Evolutionary conservation across 2,113 vertebrate species (phyloP).

Genomic region (Myotis lucifugus): DNA sequence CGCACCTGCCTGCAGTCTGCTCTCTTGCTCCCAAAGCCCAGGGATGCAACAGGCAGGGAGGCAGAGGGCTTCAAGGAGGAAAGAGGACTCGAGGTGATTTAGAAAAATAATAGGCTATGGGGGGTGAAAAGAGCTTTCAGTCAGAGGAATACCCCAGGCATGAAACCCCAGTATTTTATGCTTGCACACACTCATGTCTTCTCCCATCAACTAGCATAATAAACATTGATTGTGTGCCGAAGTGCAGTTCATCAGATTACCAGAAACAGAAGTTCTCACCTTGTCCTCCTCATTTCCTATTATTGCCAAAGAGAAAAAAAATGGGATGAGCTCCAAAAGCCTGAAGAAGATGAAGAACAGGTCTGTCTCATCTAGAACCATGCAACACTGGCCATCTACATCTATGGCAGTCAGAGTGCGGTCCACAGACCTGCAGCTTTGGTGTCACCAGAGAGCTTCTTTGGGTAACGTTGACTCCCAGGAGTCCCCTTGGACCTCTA

Average conservation of each 20-base stretch:
- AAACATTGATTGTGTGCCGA: background rate
- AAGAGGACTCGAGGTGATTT: background rate
- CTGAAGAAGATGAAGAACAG: background rate
- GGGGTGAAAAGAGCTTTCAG: background rate
- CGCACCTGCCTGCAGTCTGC: background rate
- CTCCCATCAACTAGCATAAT: background rate
- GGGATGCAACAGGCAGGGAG: background rate
- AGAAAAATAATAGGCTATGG: background rate
- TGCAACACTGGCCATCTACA: accelerated
- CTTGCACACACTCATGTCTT: background rate
- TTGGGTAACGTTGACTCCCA: background rate
- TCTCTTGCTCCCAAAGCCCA: background rate
- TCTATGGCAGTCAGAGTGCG: background rate
- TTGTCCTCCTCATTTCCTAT: background rate
- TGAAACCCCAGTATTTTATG: background rate
- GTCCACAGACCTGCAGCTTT: background rate
- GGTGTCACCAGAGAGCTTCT: background rate
- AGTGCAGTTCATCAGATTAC: background rate
- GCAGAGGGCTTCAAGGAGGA: background rate
- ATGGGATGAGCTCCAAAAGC: background rate
- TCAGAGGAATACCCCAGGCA: background rate
- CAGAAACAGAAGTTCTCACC: background rate
- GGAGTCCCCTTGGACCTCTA: background rate
- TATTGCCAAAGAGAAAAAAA: background rate
- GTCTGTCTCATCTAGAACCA: background rate